phyloP scores from a whole-genome alignment of 2,113 vertebrate species.

The Chionodraco myersi region DNA sequence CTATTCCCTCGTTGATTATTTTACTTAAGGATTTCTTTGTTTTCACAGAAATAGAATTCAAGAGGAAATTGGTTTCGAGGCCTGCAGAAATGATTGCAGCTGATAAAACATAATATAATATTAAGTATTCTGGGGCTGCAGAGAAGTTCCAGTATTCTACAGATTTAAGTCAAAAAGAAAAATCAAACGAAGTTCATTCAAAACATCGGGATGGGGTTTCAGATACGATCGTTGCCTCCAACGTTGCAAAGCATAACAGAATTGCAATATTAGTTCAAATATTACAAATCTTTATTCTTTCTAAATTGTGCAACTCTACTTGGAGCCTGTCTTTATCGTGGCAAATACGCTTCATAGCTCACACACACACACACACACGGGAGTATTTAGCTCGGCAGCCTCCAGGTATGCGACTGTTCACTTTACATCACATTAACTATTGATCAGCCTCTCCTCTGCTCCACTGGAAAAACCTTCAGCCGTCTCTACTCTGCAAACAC shows the following conservation, averaged over 20 bases:
- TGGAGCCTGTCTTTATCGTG: neutral
- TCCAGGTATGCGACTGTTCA: constrained; percentile 68
- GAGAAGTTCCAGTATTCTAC: too few relatives aligned
- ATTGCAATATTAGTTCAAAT: too few relatives aligned
- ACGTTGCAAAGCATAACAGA: too few relatives aligned
- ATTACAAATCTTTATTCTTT: too few relatives aligned
- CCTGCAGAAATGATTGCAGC: neutral
- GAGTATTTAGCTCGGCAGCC: constrained; percentile 61
- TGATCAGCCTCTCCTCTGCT: constrained; percentile 61
- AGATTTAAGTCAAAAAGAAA: too few relatives aligned
- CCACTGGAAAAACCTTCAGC: constrained; percentile 32
- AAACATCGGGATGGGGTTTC: too few relatives aligned
- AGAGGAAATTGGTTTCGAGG: constrained; percentile 19
- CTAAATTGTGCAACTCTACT: neutral
- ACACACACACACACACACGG: neutral
- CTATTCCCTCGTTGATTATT: constrained; percentile 28
- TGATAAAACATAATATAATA: neutral
- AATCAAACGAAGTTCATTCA: too few relatives aligned
- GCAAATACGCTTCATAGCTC: constrained; percentile 15
- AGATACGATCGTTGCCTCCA: too few relatives aligned
- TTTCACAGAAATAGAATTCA: neutral
- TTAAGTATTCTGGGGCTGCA: too few relatives aligned
- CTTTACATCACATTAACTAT: constrained; percentile 78
- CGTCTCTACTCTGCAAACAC: constrained; percentile 1
- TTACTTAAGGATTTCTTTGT: constrained; percentile 1